Evolutionary conservation across 2,113 vertebrate species (phyloP), one percentile per base, ranked within the genome.

Genomic region (Tor tambroides): DNA sequence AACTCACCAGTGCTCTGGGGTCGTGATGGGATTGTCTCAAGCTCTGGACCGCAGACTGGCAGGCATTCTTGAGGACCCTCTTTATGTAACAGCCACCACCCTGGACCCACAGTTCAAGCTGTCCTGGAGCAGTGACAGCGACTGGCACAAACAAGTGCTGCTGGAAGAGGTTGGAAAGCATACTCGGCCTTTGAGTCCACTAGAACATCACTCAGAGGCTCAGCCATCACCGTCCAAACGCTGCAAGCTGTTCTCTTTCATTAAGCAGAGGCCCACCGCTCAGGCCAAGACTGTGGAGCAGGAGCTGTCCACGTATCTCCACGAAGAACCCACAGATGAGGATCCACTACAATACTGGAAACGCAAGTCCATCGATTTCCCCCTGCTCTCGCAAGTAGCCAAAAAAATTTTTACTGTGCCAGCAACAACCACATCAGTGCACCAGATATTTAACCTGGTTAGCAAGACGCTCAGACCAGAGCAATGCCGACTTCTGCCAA

Each of bases 91-190:
- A 12, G 95, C 94, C 87, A 95, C 95, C 81, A 94, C 94, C 7
- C 87, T 96, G 87, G 95, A 96, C 89, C 95, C 95, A 12, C 95
- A 96, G 92, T 96, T 96, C 87, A 96, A 96, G 86, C 94, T 96
- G n/a, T 94, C 95, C 2, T 96, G 95, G 95, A 96, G 95, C 93
- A 95, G 93, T 85, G 94, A 94, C 89, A 92, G 92, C 0, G 95
- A 96, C 77, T 95, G 94, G 94, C 95, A 96, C 91, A 93, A 90
- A 89, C 94, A 96, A 85, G 92, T 95, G 67, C 81, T 96, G 38
- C 84, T 95, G 80, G 93, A 94, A 77, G 95, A 96, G 87, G 87
- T 96, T 80, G 92, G 92, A 84, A 95, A 95, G 92, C 92, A 94
- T 85, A 93, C 92, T 30, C 81, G 89, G 54, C 87, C 90, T 59